Conservation (phyloP, 2,888 invertebrate species). For the Lasioglossum leucozonium region DNA sequence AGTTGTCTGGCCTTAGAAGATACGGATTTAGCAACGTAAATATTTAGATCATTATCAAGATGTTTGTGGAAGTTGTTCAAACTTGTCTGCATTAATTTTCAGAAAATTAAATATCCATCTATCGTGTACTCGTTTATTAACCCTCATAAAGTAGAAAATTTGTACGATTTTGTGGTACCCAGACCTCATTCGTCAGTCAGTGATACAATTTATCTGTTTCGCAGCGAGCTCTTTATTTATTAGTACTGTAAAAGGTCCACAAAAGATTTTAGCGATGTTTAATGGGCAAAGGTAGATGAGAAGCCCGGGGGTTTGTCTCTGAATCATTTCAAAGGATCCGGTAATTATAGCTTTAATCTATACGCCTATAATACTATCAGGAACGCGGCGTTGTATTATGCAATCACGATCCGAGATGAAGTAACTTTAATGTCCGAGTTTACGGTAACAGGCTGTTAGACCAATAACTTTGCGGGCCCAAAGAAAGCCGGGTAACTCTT, state of each 20-base stretch:
- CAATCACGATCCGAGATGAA: constrained; percentile 14
- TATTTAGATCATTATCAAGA: neutral
- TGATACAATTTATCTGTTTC: neutral
- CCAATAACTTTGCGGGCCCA: neutral
- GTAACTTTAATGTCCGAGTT: constrained; percentile 18
- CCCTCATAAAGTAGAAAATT: neutral
- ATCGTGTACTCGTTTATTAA: too few relatives aligned
- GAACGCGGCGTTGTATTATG: neutral
- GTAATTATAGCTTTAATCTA: constrained; percentile 15
- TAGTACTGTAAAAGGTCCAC: neutral
- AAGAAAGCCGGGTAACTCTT: neutral
- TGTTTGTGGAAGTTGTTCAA: neutral
- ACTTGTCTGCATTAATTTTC: neutral
- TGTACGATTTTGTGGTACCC: neutral
- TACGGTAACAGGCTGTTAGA: constrained; percentile 18
- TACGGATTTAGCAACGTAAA: constrained; percentile 5
- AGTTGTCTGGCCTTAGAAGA: neutral
- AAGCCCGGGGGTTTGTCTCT: neutral
- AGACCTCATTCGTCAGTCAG: too few relatives aligned
- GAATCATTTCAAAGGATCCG: constrained; percentile 4
- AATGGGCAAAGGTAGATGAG: neutral
- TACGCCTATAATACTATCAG: neutral
- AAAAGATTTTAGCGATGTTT: neutral
- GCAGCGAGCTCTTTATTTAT: neutral
- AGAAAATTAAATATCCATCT: neutral